Evolutionary conservation across 2,888 invertebrate genomes (phyloP), one percentile per base, ranked within the genome.

Genomic region (Leptinotarsa rubiginosa): DNA sequence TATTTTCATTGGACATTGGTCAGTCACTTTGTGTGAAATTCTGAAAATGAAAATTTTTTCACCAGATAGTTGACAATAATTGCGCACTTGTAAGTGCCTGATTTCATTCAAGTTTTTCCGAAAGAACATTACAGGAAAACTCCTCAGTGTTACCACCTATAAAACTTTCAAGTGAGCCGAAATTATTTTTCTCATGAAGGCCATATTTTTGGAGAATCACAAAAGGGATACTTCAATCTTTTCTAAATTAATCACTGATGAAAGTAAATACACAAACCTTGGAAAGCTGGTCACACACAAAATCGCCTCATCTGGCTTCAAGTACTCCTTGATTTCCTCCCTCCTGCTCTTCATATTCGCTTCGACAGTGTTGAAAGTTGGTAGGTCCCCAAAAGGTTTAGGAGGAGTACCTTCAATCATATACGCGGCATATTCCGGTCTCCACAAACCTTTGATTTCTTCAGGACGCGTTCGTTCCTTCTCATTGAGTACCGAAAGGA

Each of bases 381-480:
- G 69, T n/a, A 97, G 89, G 0, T 97, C 97, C 12, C 98, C 98
- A 84, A 98, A 99, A 0, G 97, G 97, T 84, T 94, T 93, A 1
- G 99, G 99, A 0, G 99, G 99, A 0, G 99, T 99, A 20, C 99
- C 98, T 90, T 99, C 98, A 73, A 98, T 92, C 98, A 99, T 99
- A 86, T 98, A 99, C 16, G 96, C 94, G 2, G 97, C 99, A 89
- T 97, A 99, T 88, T 99, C 99, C 0, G 99, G 99, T 69, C 97
- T 92, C 99, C 99, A 99, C 59, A 97, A 88, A n/a, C 65, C 70
- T 18, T 56, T 67, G 1, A 69, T 56, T 20, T 52, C 47, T 18
- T 69, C 56, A 20, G 69, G 69, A 10, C 31, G 49, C 31, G 47
- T 65, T 1, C 88, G 86, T 88, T 97, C 96, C 84, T 94, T 94